A percentile compares a stretch with the other conserved stretches of the same genome.
Evolutionary conservation across 2,113 vertebrate species (phyloP).

Genomic region (Lagenorhynchus albirostris): DNA sequence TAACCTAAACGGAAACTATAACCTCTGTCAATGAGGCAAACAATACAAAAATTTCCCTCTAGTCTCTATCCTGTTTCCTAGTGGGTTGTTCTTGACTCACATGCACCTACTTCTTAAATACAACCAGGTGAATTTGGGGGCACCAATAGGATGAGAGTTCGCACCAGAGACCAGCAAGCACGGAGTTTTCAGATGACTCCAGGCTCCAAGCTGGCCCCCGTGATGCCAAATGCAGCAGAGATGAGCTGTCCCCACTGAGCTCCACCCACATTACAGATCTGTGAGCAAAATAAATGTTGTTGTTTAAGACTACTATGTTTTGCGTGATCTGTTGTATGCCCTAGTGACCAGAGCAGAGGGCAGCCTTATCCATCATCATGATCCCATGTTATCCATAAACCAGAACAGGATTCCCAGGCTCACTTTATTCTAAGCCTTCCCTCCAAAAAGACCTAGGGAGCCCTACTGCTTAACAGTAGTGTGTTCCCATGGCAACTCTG

Average conservation of each 20-base stretch:
- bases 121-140: not conserved
- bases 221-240: not conserved
- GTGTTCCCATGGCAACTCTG: not conserved
- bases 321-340: not conserved
- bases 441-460: not conserved
- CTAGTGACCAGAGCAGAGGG: not conserved
- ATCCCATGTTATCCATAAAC: not conserved
- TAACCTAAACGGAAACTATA: not conserved
- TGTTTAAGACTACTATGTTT: not conserved
- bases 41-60: not conserved
- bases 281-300: not conserved
- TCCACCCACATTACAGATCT: not conserved
- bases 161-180: not conserved
- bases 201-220: not conserved
- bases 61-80: not conserved
- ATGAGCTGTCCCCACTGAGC: not conserved
- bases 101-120: not conserved
- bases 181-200: not conserved
- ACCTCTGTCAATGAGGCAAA: not conserved
- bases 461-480: not conserved
- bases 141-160: not conserved
- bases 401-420: not conserved
- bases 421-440: not conserved
- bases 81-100: not conserved
- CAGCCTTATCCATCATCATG: not conserved